Conservation (phyloP, 2,888 invertebrate genomes). For the Pseudolycoriella hygida region DNA sequence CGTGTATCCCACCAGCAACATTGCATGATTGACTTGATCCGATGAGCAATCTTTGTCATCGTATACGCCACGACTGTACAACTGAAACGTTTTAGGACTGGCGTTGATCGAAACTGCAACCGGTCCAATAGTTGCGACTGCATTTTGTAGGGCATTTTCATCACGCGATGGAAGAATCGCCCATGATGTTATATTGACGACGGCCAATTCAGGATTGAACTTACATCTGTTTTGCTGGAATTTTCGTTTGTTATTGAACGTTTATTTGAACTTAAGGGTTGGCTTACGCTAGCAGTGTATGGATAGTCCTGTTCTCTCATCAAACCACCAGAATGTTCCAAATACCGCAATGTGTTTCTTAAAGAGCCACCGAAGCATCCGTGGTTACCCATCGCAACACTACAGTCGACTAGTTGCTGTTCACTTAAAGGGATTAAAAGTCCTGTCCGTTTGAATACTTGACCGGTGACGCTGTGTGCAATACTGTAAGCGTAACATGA, state of each 20-base stretch:
- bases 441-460: constrained; percentile 51
- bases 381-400: constrained; percentile 48
- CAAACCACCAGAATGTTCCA: constrained; percentile 51
- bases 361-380: constrained; percentile 71
- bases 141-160: constrained; percentile 49
- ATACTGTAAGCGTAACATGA: constrained; percentile 84
- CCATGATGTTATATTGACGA: constrained; percentile 52
- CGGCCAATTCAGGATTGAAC: constrained; percentile 31
- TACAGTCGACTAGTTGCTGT: constrained; percentile 75
- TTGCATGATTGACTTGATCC: constrained; percentile 69
- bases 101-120: constrained; percentile 64
- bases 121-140: constrained; percentile 57
- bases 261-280: constrained; percentile 2
- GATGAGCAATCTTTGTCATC: constrained; percentile 53
- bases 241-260: constrained; percentile 5
- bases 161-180: constrained; percentile 51
- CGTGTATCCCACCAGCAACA: constrained; percentile 81
- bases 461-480: constrained; percentile 52
- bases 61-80: constrained; percentile 62
- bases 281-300: constrained; percentile 48
- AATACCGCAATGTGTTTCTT: constrained; percentile 53
- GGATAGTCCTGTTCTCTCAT: constrained; percentile 54
- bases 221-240: constrained; percentile 40
- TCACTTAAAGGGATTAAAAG: constrained; percentile 42
- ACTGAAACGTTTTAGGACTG: constrained; percentile 57